phyloP scores from a whole-genome alignment of 1,140 invertebrate genomes.

The Drosophila sucinea region DNA sequence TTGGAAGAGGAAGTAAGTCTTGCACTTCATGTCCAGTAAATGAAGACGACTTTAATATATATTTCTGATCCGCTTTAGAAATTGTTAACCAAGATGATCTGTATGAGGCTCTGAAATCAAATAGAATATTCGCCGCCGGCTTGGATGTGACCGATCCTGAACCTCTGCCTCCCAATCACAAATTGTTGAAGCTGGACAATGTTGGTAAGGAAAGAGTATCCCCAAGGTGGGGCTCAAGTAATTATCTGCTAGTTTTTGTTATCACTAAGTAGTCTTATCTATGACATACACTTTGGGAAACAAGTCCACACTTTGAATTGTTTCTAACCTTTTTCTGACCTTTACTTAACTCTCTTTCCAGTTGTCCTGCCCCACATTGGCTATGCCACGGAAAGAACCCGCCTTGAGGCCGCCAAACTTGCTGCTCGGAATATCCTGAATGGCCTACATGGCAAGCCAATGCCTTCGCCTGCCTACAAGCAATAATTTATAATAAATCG shows the following conservation, averaged over 20 bases:
- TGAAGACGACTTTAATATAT: constrained; percentile 78
- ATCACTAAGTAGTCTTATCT: constrained; percentile 6
- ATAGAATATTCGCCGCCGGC: constrained; percentile 92
- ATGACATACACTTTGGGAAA: not conserved
- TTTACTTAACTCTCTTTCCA: constrained; percentile 56
- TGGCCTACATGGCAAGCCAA: constrained; percentile 87
- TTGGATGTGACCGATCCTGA: constrained; percentile 97
- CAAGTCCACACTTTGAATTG: not conserved
- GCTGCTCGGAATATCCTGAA: constrained; percentile 92
- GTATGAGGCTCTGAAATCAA: constrained; percentile 89
- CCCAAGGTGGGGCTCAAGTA: not conserved
- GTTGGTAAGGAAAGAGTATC: constrained; percentile 85
- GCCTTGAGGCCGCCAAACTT: constrained; percentile 90
- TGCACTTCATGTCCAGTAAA: not conserved
- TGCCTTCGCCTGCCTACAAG: constrained; percentile 85
- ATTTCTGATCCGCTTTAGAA: constrained; percentile 84
- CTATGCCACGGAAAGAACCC: constrained; percentile 90
- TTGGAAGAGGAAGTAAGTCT: constrained; percentile 88
- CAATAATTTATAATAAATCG: not conserved
- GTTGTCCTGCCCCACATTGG: constrained; percentile 94
- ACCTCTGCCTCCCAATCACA: constrained; percentile 91
- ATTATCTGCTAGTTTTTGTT: not conserved
- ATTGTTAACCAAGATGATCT: constrained; percentile 92
- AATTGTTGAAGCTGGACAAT: constrained; percentile 91
- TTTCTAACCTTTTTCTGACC: constrained; percentile 16